phyloP scores from a whole-genome alignment of 2,888 invertebrate species.

The Lingula anatina region DNA sequence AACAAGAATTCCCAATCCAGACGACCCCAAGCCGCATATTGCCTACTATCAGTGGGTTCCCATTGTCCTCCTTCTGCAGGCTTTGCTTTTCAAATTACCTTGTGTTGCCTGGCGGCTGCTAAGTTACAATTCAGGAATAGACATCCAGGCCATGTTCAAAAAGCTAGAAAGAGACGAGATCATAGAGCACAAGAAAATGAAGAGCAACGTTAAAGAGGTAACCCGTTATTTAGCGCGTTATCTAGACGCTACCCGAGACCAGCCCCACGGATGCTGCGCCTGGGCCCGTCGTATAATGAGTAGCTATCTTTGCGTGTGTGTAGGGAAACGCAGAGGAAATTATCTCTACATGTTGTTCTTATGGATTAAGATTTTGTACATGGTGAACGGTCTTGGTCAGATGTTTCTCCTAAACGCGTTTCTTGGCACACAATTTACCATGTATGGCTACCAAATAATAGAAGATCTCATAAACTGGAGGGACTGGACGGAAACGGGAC shows the following conservation, averaged over 20 bases:
- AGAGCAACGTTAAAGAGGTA: conserved; percentile 54
- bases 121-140: conserved; percentile 55
- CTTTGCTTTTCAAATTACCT: conserved; percentile 55
- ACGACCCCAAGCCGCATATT: too few species aligned
- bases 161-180: conserved; percentile 54
- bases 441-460: conserved; percentile 53
- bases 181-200: too few species aligned
- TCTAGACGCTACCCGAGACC: conserved; percentile 46
- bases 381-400: conserved; percentile 53
- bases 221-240: conserved; percentile 56
- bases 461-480: conserved; percentile 51
- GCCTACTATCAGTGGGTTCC: conserved; percentile 54
- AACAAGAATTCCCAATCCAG: too few species aligned
- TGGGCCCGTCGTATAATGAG: conserved; percentile 38
- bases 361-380: conserved; percentile 50
- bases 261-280: conserved; percentile 40
- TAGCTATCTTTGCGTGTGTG: conserved; percentile 38
- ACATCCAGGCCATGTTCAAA: conserved; percentile 51
- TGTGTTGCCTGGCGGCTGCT: conserved; percentile 55
- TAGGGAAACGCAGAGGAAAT: conserved; percentile 54
- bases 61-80: conserved; percentile 52
- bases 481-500: conserved; percentile 38
- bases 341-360: conserved; percentile 53
- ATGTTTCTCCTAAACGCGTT: conserved; percentile 54
- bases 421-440: conserved; percentile 48